Percentiles rank a stretch among this genome's conserved stretches.
Evolutionary conservation across 2,888 invertebrate species (phyloP).

Genomic region (Tricholauxania praeusta): DNA sequence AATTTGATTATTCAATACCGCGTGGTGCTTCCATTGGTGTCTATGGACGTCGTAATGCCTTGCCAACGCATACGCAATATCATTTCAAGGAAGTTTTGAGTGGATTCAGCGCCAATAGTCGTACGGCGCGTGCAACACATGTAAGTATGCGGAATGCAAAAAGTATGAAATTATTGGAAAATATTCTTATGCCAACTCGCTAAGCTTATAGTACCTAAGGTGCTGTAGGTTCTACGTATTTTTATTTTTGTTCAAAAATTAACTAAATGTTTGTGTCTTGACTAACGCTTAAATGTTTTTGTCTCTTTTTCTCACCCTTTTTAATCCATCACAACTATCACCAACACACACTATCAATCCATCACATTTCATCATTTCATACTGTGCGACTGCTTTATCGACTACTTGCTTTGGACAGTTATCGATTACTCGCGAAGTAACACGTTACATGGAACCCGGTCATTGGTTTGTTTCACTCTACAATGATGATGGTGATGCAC

Average conservation of each 20-base stretch:
- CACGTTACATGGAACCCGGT: constrained; percentile 95
- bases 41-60: constrained; percentile 91
- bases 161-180: too few species aligned
- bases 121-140: constrained; percentile 86
- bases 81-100: constrained; percentile 94
- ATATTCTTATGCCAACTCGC: too few species aligned
- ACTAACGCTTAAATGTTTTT: constrained; percentile 36
- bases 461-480: constrained; percentile 96
- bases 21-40: constrained; percentile 94
- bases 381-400: neutral
- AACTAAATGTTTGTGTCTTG: neutral
- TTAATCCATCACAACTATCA: constrained; percentile 14
- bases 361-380: too few species aligned
- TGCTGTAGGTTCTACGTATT: too few species aligned
- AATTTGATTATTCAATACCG: constrained; percentile 94
- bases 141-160: constrained; percentile 73
- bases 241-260: too few species aligned
- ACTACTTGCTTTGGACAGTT: constrained; percentile 67
- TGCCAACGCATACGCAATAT: constrained; percentile 96
- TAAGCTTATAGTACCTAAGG: too few species aligned
- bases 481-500: constrained; percentile 94
- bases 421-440: constrained; percentile 90
- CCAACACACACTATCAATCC: constrained; percentile 3
- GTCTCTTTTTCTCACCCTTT: constrained; percentile 32
- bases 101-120: constrained; percentile 88